Percentiles rank a stretch among this genome's conserved stretches.
Conservation (phyloP, 1,140 invertebrate genomes). For the Drosophila pectinifera region DNA sequence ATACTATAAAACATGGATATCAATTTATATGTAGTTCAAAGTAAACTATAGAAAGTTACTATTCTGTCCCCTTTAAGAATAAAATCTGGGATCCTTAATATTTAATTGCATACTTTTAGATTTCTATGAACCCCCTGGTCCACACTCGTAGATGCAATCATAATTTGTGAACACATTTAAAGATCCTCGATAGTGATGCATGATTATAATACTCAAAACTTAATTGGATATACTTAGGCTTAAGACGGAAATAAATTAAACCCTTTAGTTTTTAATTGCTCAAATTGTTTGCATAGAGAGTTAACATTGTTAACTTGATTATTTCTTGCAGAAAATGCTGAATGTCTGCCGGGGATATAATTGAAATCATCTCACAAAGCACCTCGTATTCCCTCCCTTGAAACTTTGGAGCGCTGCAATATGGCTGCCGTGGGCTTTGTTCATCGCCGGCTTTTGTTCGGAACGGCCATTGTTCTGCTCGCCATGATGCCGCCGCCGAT, state of each 20-base stretch:
- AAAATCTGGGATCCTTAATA: no score
- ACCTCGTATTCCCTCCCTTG: constrained; percentile 35
- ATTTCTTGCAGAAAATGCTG: constrained; percentile 63
- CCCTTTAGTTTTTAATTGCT: background rate
- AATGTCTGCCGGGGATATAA: constrained; percentile 31
- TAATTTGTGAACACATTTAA: no score
- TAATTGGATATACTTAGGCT: background rate
- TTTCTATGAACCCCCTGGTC: background rate
- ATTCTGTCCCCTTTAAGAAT: no score
- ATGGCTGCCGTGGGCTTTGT: constrained; percentile 61
- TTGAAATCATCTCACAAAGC: constrained; percentile 43
- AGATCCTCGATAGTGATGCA: background rate
- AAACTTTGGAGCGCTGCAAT: constrained; percentile 53
- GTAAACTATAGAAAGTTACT: no score
- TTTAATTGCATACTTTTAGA: background rate
- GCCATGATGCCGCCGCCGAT: constrained; percentile 44
- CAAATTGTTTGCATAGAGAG: background rate
- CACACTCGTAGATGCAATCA: background rate
- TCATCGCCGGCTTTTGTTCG: constrained; percentile 66
- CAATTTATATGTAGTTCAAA: no score
- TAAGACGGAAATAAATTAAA: no score
- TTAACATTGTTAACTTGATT: constrained; percentile 10
- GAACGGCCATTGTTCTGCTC: constrained; percentile 58
- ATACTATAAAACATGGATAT: no score
- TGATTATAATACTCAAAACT: no score